A percentile compares a stretch with the other conserved stretches of the same genome.
These are phyloP conservation scores for Limnephilus lunatus DNA, from an alignment of 2,888 invertebrate species.

Conservation along the genomic window DNA sequence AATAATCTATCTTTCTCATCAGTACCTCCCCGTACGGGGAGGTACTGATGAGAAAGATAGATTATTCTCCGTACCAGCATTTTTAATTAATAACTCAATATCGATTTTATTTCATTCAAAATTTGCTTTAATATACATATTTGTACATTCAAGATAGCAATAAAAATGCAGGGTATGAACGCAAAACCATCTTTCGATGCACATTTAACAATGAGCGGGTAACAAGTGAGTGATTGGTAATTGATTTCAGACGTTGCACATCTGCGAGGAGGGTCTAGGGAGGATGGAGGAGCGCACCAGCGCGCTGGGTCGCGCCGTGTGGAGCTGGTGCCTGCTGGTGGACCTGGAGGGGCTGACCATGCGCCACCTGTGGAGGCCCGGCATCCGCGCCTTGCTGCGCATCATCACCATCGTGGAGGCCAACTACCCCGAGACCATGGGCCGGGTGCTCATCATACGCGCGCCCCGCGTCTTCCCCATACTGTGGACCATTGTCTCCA, in stretches of 20 bases:
- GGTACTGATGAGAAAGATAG: too few relatives aligned
- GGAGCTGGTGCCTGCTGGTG: conserved; percentile 92
- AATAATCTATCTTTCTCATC: too few relatives aligned
- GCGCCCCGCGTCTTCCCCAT: conserved; percentile 97
- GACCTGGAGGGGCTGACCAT: conserved; percentile 96
- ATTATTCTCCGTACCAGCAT: too few relatives aligned
- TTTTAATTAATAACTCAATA: too few relatives aligned
- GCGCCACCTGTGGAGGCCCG: conserved; percentile 96
- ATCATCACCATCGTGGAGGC: conserved; percentile 88
- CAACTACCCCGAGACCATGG: conserved; percentile 97
- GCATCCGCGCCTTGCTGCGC: conserved; percentile 84
- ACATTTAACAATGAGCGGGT: too few relatives aligned
- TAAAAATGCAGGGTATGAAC: too few relatives aligned
- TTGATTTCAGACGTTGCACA: conserved; percentile 83
- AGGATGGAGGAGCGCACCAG: conserved; percentile 92
- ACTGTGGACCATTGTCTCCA: conserved; percentile 95
- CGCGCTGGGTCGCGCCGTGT: conserved; percentile 88
- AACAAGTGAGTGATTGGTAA: neutral
- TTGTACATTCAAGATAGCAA: too few relatives aligned
- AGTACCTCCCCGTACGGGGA: too few relatives aligned
- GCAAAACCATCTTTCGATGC: too few relatives aligned
- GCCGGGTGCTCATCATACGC: conserved; percentile 91
- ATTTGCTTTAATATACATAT: too few relatives aligned
- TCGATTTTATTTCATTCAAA: too few relatives aligned
- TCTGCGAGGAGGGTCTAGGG: conserved; percentile 93